Conservation (phyloP, 2,888 invertebrate species). For the Acanthosepion pharaonis region DNA sequence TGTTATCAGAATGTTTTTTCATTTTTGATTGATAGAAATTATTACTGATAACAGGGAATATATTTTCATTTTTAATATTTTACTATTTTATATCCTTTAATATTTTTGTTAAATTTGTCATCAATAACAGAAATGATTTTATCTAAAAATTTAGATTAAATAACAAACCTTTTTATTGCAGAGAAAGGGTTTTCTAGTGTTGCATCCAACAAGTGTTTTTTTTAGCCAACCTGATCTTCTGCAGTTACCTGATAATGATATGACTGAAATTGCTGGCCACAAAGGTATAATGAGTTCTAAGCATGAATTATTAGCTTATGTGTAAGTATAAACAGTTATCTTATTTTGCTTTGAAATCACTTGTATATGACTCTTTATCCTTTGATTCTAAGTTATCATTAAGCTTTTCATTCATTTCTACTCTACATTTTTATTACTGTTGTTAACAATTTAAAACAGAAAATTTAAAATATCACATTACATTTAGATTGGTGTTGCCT, state of each 20-base stretch:
- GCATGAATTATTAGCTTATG: conserved; percentile 90
- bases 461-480: background rate
- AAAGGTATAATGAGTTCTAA: conserved; percentile 79
- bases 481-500: background rate
- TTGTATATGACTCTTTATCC: background rate
- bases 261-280: conserved; percentile 57
- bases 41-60: too few relatives aligned
- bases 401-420: too few relatives aligned
- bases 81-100: background rate
- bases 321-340: conserved; percentile 79
- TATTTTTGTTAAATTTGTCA: background rate
- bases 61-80: background rate
- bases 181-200: conserved; percentile 90
- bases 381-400: background rate
- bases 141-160: too few relatives aligned
- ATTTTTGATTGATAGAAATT: too few relatives aligned
- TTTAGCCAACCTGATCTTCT: conserved; percentile 86
- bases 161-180: conserved; percentile 67
- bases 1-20: too few relatives aligned
- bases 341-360: background rate
- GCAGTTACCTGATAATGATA: conserved; percentile 78
- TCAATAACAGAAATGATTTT: background rate
- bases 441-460: too few relatives aligned
- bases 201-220: conserved; percentile 93
- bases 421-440: too few relatives aligned